These are phyloP conservation scores for Agrochola lychnidis DNA, from an alignment of 2,888 invertebrate genomes.

Conservation along the genomic window DNA sequence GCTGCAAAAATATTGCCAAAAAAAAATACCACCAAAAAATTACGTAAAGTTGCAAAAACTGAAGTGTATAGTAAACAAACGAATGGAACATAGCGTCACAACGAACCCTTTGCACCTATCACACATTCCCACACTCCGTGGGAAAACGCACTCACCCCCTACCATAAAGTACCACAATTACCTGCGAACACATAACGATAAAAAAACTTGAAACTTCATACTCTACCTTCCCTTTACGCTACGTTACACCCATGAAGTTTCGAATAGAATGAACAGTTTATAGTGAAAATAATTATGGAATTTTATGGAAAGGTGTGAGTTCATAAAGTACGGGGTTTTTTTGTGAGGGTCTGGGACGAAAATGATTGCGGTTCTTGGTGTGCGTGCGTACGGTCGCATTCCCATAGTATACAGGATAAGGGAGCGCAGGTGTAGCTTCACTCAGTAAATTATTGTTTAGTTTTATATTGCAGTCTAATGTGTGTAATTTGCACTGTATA, in stretches of 20 bases:
- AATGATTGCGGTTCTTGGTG: slow-evolving; percentile 76
- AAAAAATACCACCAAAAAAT: slow-evolving; percentile 10
- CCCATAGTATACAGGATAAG: slow-evolving; percentile 86
- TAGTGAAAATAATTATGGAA: slow-evolving; percentile 68
- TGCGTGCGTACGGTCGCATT: slow-evolving; percentile 81
- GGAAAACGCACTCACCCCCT: slow-evolving; percentile 81
- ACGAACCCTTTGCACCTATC: slow-evolving; percentile 84
- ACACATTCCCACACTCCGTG: slow-evolving; percentile 89
- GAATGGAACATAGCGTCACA: slow-evolving; percentile 62
- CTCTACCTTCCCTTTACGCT: slow-evolving; percentile 76
- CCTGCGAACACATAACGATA: slow-evolving; percentile 65
- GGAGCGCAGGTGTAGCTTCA: slow-evolving; percentile 83
- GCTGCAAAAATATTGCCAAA: not conserved
- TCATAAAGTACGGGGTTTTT: slow-evolving; percentile 77
- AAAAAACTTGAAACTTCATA: slow-evolving; percentile 79
- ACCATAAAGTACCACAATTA: slow-evolving; percentile 81
- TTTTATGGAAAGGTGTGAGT: slow-evolving; percentile 78
- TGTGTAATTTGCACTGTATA: slow-evolving; percentile 28
- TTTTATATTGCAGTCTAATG: slow-evolving; percentile 32
- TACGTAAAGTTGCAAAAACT: slow-evolving; percentile 45
- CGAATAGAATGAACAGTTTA: slow-evolving; percentile 66
- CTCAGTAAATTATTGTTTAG: slow-evolving; percentile 62
- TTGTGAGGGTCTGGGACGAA: slow-evolving; percentile 49
- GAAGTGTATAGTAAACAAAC: slow-evolving; percentile 70
- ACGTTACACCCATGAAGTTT: slow-evolving; percentile 76